Conservation (phyloP, 92 coral and sea anemone genomes). For the Umimayanthus chanpuru region DNA sequence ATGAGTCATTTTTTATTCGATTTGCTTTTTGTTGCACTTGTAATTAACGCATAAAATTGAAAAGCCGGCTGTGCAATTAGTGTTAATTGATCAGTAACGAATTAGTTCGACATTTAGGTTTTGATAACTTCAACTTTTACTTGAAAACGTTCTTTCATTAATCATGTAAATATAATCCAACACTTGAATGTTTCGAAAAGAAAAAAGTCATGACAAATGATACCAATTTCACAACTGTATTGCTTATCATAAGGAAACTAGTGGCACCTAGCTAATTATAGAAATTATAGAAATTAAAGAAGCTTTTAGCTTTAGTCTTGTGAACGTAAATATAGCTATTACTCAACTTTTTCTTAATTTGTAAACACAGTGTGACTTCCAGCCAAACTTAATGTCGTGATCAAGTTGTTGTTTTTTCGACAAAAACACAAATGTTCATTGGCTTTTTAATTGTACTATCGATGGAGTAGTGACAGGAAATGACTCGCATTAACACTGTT, state of each 20-base stretch:
- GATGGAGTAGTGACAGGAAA: too few species aligned
- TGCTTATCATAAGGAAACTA: too few species aligned
- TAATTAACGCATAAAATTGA: background rate
- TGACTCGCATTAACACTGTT: too few species aligned
- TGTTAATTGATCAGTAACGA: background rate
- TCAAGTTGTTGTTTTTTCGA: background rate
- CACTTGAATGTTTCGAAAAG: background rate
- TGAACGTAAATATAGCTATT: background rate
- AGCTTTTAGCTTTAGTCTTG: background rate
- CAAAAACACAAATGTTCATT: background rate
- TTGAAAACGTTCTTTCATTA: background rate
- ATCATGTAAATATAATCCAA: background rate
- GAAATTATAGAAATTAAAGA: too few species aligned
- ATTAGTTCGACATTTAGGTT: background rate
- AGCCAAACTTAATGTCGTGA: background rate
- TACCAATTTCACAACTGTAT: too few species aligned
- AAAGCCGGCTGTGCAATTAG: background rate
- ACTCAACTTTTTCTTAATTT: background rate
- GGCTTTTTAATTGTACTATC: background rate
- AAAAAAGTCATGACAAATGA: background rate
- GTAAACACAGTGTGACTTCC: background rate
- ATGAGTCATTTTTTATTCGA: background rate
- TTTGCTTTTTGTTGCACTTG: background rate
- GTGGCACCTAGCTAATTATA: background rate
- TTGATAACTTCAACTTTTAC: background rate